Conservation (phyloP, 2,113 vertebrate species). For the Ailuropoda melanoleuca region DNA sequence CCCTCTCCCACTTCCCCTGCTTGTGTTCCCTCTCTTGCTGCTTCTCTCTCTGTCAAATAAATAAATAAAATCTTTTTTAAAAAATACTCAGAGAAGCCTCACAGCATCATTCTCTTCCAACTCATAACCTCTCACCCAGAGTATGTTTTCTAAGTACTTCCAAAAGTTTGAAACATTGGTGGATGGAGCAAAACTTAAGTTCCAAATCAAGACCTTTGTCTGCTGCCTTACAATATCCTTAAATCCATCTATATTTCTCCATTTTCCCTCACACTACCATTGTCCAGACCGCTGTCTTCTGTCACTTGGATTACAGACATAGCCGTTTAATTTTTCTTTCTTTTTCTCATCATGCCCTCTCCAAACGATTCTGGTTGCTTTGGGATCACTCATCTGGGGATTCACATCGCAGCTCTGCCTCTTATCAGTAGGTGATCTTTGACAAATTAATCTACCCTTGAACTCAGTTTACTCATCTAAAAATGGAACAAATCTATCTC, state of each 20-base stretch:
- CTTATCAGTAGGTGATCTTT: background rate
- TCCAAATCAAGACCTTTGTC: background rate
- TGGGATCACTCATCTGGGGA: rapidly evolving
- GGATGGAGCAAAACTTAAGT: background rate
- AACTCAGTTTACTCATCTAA: background rate
- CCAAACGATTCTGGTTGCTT: background rate
- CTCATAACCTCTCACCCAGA: background rate
- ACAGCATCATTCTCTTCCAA: background rate
- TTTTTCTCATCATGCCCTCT: background rate
- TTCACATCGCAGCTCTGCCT: background rate
- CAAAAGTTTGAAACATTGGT: background rate
- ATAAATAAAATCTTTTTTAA: no score
- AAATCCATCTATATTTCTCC: background rate
- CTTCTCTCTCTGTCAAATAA: no score
- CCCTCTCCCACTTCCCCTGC: no score
- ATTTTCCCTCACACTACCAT: background rate
- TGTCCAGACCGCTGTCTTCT: background rate
- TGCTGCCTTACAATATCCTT: background rate
- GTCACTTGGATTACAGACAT: background rate
- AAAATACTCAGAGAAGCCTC: background rate
- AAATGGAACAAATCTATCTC: background rate
- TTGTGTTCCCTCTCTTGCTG: no score
- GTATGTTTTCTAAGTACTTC: background rate
- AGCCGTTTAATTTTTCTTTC: background rate
- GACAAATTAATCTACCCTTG: background rate